Evolutionary conservation across 2,888 invertebrate genomes (phyloP).

Genomic region (Geotrupes spiniger): DNA sequence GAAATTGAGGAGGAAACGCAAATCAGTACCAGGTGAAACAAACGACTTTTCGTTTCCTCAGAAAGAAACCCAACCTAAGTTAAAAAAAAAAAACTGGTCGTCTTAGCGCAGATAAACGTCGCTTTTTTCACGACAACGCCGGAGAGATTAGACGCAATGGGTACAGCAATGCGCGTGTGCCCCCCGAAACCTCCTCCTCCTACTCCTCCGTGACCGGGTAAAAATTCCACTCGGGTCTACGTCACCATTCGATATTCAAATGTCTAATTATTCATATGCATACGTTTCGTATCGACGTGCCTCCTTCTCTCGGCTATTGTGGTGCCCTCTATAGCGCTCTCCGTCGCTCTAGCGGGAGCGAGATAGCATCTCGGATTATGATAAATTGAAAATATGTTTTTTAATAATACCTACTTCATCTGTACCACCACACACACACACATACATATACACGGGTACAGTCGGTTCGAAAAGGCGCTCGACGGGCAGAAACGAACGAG

Average conservation of each 20-base stretch:
- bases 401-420: constrained; percentile 34
- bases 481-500: no score
- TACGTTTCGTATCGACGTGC: constrained; percentile 27
- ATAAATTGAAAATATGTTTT: constrained; percentile 44
- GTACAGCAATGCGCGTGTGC: no score
- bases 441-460: constrained; percentile 22
- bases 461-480: constrained; percentile 15
- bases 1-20: no score
- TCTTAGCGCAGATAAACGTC: no score
- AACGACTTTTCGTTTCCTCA: no score
- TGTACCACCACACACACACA: constrained; percentile 20
- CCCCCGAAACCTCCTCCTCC: no score
- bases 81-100: no score
- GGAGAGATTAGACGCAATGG: no score
- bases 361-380: constrained; percentile 40
- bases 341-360: constrained; percentile 25
- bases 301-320: constrained; percentile 26
- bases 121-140: no score
- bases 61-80: no score
- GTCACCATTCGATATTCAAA: constrained; percentile 40
- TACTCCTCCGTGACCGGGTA: constrained; percentile 21
- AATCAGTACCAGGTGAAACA: no score
- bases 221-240: constrained; percentile 36
- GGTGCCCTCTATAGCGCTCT: constrained; percentile 14
- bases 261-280: constrained; percentile 42